Conservation (phyloP, 2,797 vertebrate species). For the Falco biarmicus region DNA sequence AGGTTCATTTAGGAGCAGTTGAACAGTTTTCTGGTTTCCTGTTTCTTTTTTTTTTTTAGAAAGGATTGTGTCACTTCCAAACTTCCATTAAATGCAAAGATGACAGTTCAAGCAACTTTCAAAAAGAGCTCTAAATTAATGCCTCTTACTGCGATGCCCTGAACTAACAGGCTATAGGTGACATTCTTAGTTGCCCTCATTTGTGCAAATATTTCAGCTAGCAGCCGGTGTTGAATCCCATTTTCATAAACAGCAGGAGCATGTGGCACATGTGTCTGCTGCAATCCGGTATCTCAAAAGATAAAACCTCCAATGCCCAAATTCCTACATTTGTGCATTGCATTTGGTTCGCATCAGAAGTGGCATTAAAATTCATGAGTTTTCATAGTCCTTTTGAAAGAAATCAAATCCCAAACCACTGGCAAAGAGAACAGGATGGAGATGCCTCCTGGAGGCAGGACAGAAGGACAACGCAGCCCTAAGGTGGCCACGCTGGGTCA, state of each 20-base stretch:
- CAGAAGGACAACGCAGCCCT: accelerated
- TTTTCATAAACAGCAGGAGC: background rate
- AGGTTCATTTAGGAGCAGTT: background rate
- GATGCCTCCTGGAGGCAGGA: background rate
- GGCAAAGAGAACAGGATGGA: background rate
- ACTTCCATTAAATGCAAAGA: background rate
- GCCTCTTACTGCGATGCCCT: no score
- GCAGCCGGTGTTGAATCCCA: accelerated
- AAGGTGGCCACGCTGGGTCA: background rate
- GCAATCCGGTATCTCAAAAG: background rate
- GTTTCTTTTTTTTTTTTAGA: background rate
- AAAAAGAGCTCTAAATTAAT: background rate
- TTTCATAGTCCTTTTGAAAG: background rate
- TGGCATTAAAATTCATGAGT: background rate
- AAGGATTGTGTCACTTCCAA: background rate
- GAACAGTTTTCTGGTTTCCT: background rate
- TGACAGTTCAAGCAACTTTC: background rate
- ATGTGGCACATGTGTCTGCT: background rate
- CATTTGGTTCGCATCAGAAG: background rate
- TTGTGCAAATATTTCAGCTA: background rate
- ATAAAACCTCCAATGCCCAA: background rate
- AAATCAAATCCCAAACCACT: background rate
- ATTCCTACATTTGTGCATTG: background rate
- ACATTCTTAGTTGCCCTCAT: background rate
- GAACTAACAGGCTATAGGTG: background rate